Base-by-base conservation (phyloP, 2,113 vertebrate genomes). In the Anguilla rostrata region DNA sequence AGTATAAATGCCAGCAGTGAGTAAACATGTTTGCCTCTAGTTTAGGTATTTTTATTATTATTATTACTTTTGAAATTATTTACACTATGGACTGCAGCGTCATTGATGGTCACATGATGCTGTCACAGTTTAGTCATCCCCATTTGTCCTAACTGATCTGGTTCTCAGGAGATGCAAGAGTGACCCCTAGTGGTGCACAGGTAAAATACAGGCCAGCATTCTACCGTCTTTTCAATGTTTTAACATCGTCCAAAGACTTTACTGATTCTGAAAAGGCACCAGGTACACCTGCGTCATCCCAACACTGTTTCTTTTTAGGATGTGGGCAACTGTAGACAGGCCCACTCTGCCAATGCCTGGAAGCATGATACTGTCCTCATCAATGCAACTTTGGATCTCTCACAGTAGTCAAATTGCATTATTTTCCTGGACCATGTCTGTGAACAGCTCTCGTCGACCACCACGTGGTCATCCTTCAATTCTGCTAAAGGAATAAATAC, bases 141-240 rank as follows among this genome's bases (percentile, higher is more conserved):
- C 11, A 39, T 63, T 41, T 34, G 85, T 2, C 40, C n/a, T 12
- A 7, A 15, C 43, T 22, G 39, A 40, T 60, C 39, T 49, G 57
- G 3, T 26, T 26, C 11, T 66, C 40, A 82, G 80, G 41, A 82
- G 41, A 43, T 78, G n/a, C 41, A 82, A 82, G 79, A 82, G 79
- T 66, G 85, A 63, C 85, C 66, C 40, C 85, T 63, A 82, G 85
- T 86, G 84, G 34, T 57, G 20, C 9, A 11, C 57, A 41, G 16
- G 6, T 18, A 43, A 66, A 41, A 84, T 41, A 41, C 57, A n/a
- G 41, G 41, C 39, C 26, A 2, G 41, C 18, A 83, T 22, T 29
- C 6, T 20, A 81, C 8, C 4, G 16, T 39, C 34, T 5, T 41
- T 29, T 34, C 71, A 75, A 7, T 75, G 71, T 75, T 75, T 75